These are phyloP conservation scores for Euplexia lucipara DNA, from an alignment of 2,888 invertebrate species.

Conservation along the genomic window DNA sequence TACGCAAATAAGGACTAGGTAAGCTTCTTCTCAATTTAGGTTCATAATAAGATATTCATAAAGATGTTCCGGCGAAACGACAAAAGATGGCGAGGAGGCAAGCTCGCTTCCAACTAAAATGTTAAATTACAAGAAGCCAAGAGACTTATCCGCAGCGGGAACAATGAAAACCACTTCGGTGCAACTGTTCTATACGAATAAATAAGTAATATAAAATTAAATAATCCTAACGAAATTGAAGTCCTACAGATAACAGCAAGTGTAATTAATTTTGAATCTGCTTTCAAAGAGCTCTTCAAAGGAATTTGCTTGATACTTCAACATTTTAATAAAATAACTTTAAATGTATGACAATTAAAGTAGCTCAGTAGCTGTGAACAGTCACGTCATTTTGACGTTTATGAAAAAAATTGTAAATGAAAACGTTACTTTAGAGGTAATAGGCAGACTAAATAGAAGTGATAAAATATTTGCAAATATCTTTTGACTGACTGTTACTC, in stretches of 20 bases:
- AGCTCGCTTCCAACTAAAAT: slow-evolving; percentile 77
- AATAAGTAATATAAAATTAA: slow-evolving; percentile 50
- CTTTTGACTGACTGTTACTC: not conserved
- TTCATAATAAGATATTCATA: slow-evolving; percentile 88
- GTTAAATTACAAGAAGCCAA: slow-evolving; percentile 80
- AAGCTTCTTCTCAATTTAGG: slow-evolving; percentile 87
- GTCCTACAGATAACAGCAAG: slow-evolving; percentile 23
- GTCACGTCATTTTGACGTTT: not conserved
- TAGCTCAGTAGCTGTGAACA: slow-evolving; percentile 7
- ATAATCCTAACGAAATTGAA: slow-evolving; percentile 48
- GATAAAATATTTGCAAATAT: not conserved
- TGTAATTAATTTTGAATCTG: slow-evolving; percentile 47
- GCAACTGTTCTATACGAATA: slow-evolving; percentile 60
- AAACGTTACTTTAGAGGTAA: slow-evolving; percentile 1
- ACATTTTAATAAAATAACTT: slow-evolving; percentile 11
- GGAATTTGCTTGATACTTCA: slow-evolving; percentile 16
- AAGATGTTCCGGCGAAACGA: slow-evolving; percentile 81
- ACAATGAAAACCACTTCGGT: slow-evolving; percentile 64
- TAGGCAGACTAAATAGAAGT: not conserved
- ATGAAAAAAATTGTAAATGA: not conserved
- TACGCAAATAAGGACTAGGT: slow-evolving; percentile 86
- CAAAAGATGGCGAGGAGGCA: slow-evolving; percentile 78
- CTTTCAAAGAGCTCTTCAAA: slow-evolving; percentile 23
- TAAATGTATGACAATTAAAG: slow-evolving; percentile 1
- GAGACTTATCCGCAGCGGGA: slow-evolving; percentile 68